A percentile compares a stretch with the other conserved stretches of the same genome.
Conservation (phyloP, 2,113 vertebrate species). For the Chionodraco myersi region DNA sequence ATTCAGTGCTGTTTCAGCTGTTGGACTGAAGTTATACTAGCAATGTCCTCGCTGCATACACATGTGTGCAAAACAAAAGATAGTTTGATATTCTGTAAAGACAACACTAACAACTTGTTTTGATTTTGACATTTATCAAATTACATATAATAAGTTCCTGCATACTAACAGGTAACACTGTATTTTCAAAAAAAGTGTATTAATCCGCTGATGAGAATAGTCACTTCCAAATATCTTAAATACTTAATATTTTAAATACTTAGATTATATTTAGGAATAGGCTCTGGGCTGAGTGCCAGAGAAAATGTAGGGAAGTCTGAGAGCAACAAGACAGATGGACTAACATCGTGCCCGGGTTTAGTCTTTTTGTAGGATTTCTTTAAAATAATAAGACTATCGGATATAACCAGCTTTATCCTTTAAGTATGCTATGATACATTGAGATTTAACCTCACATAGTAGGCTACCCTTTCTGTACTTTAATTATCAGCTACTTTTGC, state of each 20-base stretch:
- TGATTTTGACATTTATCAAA: not conserved
- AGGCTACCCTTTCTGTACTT: not conserved
- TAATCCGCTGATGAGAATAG: not conserved
- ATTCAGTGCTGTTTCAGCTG: constrained; percentile 61
- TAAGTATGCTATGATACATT: not conserved
- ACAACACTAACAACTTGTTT: constrained; percentile 7
- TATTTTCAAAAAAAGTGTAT: not conserved
- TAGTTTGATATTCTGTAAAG: not conserved
- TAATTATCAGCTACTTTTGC: not conserved
- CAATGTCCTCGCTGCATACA: constrained; percentile 23
- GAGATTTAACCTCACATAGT: not conserved
- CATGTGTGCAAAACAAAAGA: constrained; percentile 26
- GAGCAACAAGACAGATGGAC: not conserved
- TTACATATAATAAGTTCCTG: not conserved
- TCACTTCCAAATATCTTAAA: not conserved
- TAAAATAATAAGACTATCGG: not conserved
- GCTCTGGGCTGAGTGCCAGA: not conserved
- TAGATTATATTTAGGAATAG: constrained; percentile 4
- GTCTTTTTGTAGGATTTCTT: not conserved
- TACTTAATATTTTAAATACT: not conserved
- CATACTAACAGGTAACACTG: not conserved
- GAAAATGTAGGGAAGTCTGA: not conserved
- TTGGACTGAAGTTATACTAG: constrained; percentile 49
- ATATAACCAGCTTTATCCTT: not conserved
- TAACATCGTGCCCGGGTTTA: not conserved